phyloP scores from a whole-genome alignment of 2,113 vertebrate species.

The Oriolus oriolus region DNA sequence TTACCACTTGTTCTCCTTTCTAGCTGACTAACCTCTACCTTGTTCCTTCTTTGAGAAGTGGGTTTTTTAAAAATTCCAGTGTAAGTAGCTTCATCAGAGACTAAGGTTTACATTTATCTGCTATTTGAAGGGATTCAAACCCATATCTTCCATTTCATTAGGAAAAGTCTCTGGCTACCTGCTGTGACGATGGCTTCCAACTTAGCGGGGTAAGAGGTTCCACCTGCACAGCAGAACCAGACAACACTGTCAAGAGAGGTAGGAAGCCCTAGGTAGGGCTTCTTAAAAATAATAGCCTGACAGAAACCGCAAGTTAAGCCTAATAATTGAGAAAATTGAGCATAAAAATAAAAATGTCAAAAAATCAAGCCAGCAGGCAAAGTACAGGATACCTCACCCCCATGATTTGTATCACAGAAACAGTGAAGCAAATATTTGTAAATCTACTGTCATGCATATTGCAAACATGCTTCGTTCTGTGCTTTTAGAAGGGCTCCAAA shows the following conservation, averaged over 20 bases:
- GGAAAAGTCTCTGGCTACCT: background rate
- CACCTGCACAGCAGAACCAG: background rate
- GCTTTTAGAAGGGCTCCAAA: background rate
- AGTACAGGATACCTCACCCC: background rate
- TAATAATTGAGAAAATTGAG: background rate
- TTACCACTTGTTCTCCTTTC: background rate
- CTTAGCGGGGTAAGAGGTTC: background rate
- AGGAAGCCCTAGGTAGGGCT: background rate
- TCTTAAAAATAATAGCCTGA: background rate
- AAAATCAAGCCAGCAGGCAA: background rate
- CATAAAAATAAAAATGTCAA: background rate
- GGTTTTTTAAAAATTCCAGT: background rate
- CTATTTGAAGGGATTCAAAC: background rate
- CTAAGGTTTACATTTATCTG: background rate
- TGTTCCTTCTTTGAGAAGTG: background rate
- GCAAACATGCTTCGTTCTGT: background rate
- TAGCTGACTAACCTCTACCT: background rate
- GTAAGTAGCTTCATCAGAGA: background rate
- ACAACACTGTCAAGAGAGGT: background rate
- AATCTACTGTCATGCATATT: background rate
- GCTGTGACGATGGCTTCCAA: fast-evolving
- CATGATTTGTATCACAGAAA: background rate
- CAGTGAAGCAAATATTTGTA: background rate
- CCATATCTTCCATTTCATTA: background rate
- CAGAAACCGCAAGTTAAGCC: background rate